Evolutionary conservation across 2,888 invertebrate species (phyloP), one percentile per base, ranked within the genome.

Genomic region (Cephonodes hylas): DNA sequence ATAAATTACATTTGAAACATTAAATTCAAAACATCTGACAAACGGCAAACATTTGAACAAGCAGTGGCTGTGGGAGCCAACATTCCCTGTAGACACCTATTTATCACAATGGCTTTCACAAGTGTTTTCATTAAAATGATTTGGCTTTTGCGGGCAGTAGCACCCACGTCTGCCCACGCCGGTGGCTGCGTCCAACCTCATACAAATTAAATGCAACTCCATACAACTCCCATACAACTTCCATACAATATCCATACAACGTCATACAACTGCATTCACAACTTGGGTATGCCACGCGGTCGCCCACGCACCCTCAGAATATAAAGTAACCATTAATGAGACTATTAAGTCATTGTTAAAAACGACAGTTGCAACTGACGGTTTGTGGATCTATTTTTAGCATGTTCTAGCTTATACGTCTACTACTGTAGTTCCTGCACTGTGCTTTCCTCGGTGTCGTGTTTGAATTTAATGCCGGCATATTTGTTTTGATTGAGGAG

Each of bases 261-360:
- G 22, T 20, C 45, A 45, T 53, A 4, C 53, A 25, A 58, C 58
- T 58, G 58, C 58, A 58, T 58, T 38, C 58, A 44, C 18, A 8
- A 44, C n/a, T 25, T 59, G 27, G 44, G 44, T 59, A 59, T 44
- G 44, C 44, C 58, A 44, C 25, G 15, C 25, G 25, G 23, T 27
- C 58, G 58, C 38, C 58, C 53, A 53, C 53, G 3, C 8, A 31
- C 18, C 8, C 3, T 10, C 27, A 10, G 53, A 53, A 53, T 53
- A 53, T 18, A 10, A 53, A 53, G 53, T 27, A 15, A 13, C n/a
- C 23, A 48, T n/a, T 53, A 27, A 27, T 53, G 18, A 53, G 18
- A 31, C 18, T 53, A 53, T 53, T 53, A 53, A 53, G 4, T 53
- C 53, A 53, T 53, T 27, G 27, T 27, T 27, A 27, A 48, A 45